Base-by-base conservation (phyloP, 2,888 invertebrate species). In the Apamea monoglypha region DNA sequence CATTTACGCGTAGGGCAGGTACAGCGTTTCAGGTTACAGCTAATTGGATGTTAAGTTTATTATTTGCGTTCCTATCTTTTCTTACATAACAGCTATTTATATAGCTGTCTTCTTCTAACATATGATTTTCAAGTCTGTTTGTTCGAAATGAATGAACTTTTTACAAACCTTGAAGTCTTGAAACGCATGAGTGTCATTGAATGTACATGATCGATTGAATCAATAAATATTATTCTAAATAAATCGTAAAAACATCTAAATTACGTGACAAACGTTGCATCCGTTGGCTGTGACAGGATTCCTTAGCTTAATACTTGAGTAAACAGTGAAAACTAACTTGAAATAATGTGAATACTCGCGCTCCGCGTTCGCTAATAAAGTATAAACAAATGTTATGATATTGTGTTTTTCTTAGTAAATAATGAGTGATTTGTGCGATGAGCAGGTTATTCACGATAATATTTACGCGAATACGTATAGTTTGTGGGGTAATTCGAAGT, bases 401-500 rank as follows among this genome's bases (percentile, higher is more conserved):
- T 59, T 84, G 78, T 84, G 78, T 81, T 84, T 82, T 78, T 68
- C 80, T 81, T 87, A 76, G 68, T 83, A 86, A 89, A 88, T 86
- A 89, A 88, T 90, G 86, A 88, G 87, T 84, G 83, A 90, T 88
- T 84, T 88, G 78, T 89, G 80, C 66, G 85, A 87, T 67, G 82
- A 84, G 56, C 87, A 88, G 82, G 74, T 83, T 74, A 79, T 81
- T 77, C 86, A 88, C 29, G 89, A 90, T 72, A 87, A 89, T 77
- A 87, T 74, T 73, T 90, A 89, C 70, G 86, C 90, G 69, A 90
- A 90, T 76, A 86, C 90, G 10, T 92, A 92, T 76, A 91, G 89
- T 78, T 86, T 92, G 72, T 92, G 92, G 91, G 89, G 90, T 21
- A 91, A 90, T 73, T 92, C 92, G 36, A 83, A 88, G 63, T 92